Evolutionary conservation across 2,113 vertebrate species (phyloP).

Genomic region (Trochalopteron elliotii): DNA sequence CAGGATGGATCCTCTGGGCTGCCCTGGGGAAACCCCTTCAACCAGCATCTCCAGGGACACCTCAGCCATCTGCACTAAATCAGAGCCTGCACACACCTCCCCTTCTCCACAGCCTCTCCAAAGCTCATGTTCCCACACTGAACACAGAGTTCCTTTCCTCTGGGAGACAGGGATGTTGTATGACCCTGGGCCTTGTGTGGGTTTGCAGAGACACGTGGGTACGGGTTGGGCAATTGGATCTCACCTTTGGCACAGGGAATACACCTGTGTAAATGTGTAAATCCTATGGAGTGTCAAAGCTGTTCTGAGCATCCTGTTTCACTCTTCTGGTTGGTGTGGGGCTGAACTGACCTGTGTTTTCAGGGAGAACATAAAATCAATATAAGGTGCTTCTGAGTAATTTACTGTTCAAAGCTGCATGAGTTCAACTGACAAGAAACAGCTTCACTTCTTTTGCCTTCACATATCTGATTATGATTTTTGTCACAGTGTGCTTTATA

Average conservation of each 20-base stretch:
- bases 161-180: fast-evolving
- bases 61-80: neutral
- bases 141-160: neutral
- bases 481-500: neutral
- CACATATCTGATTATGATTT: neutral
- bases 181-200: fast-evolving
- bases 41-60: neutral
- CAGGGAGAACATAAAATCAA: neutral
- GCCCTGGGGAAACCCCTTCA: neutral
- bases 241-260: fast-evolving
- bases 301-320: neutral
- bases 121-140: neutral
- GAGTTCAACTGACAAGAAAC: neutral
- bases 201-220: neutral
- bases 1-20: neutral
- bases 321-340: neutral
- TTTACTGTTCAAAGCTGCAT: neutral
- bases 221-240: fast-evolving
- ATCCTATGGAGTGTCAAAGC: neutral
- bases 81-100: neutral
- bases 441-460: neutral
- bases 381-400: neutral
- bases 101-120: neutral
- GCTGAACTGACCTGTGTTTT: neutral
- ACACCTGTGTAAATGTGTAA: neutral